Evolutionary conservation across 2,888 invertebrate genomes (phyloP).

Genomic region (Drosophila histrio): DNA sequence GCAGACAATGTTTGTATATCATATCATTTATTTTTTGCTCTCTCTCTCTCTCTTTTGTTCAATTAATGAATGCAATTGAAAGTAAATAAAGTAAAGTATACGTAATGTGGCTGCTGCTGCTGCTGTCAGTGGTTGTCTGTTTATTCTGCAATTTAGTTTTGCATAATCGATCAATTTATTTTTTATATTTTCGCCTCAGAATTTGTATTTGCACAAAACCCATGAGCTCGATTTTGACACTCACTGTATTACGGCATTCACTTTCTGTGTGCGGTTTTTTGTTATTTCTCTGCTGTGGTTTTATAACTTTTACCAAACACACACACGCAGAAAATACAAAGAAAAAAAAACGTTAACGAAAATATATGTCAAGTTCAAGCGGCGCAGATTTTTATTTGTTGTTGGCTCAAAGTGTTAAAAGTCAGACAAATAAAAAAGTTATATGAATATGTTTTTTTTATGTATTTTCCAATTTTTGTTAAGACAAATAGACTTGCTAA

Average conservation of each 20-base stretch:
- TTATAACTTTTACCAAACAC: constrained; percentile 67
- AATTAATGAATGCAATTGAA: constrained; percentile 69
- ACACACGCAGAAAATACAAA: constrained; percentile 1
- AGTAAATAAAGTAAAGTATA: constrained; percentile 35
- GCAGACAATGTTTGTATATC: constrained; percentile 18
- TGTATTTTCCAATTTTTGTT: background rate
- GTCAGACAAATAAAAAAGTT: constrained; percentile 40
- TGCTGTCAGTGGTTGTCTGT: constrained; percentile 19
- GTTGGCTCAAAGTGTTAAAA: constrained; percentile 58
- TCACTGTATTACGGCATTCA: constrained; percentile 40
- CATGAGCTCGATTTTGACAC: constrained; percentile 10
- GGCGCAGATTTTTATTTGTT: constrained; percentile 37
- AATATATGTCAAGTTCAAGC: constrained; percentile 74
- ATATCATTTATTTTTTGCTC: constrained; percentile 5
- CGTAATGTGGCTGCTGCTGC: constrained; percentile 7
- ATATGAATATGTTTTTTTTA: constrained; percentile 1
- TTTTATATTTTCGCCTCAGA: constrained; percentile 35
- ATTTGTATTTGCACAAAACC: constrained; percentile 52
- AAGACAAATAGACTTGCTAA: constrained; percentile 54
- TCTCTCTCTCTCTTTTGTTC: constrained; percentile 29
- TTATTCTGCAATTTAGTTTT: constrained; percentile 48
- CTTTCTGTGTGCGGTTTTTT: constrained; percentile 22
- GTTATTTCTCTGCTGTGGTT: constrained; percentile 32
- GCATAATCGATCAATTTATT: constrained; percentile 44
- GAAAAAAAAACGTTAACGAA: constrained; percentile 17